phyloP scores from a whole-genome alignment of 1,140 invertebrate genomes.

The Apis dorsata region DNA sequence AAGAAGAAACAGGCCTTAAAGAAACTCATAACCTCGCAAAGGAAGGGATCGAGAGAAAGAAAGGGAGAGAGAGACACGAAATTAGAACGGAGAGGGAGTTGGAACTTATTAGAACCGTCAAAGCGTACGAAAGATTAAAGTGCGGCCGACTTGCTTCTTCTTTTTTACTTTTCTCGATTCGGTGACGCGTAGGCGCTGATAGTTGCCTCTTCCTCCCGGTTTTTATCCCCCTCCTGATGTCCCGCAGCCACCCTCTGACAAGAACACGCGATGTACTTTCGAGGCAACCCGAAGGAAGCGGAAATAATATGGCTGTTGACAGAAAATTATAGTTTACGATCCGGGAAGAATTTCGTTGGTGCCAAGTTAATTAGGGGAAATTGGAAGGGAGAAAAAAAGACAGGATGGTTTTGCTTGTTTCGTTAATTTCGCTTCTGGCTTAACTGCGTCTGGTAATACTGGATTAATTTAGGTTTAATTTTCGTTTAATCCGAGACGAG shows the following conservation, averaged over 20 bases:
- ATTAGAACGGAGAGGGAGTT: conserved; percentile 10
- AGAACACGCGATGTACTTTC: conserved; percentile 19
- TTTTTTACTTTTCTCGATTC: conserved; percentile 29
- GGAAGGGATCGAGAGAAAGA: background rate
- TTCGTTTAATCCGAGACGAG: no score
- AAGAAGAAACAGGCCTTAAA: conserved; percentile 30
- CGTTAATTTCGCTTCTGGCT: conserved; percentile 1
- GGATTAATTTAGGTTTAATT: background rate
- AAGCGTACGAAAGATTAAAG: conserved; percentile 54
- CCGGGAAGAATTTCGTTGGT: background rate
- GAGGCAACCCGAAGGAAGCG: conserved; percentile 9
- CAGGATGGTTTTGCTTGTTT: background rate
- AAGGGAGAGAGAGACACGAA: conserved; percentile 9
- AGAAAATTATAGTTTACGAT: conserved; percentile 47
- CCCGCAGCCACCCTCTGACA: background rate
- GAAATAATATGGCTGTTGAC: conserved; percentile 37
- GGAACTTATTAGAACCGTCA: conserved; percentile 47
- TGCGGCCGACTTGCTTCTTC: background rate
- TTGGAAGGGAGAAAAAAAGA: background rate
- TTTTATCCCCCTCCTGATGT: background rate
- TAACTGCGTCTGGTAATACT: no score
- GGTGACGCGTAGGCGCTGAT: conserved; percentile 20
- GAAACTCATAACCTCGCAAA: conserved; percentile 40
- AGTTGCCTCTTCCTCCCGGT: background rate
- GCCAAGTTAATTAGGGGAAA: conserved; percentile 21